phyloP scores from a whole-genome alignment of 2,888 invertebrate species.

The Dolichomitus sp. region DNA sequence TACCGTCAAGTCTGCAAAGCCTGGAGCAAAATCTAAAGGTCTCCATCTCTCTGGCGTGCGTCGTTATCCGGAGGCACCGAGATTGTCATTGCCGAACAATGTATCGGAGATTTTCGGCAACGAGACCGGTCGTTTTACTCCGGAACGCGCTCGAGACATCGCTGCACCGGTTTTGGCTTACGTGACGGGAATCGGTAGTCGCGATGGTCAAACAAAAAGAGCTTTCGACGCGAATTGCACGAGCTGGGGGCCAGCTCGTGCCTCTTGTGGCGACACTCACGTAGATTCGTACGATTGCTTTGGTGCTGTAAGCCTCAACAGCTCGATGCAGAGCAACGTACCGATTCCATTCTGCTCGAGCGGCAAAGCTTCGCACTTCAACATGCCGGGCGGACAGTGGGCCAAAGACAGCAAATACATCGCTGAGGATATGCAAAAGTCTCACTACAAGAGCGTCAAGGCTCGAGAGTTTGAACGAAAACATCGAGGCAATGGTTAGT shows the following conservation, averaged over 20 bases:
- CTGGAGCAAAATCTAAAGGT: slow-evolving; percentile 52
- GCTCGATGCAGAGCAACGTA: slow-evolving; percentile 92
- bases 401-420: slow-evolving; percentile 90
- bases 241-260: slow-evolving; percentile 48
- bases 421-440: slow-evolving; percentile 90
- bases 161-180: slow-evolving; percentile 88
- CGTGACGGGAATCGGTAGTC: slow-evolving; percentile 77
- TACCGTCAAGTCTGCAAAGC: slow-evolving; percentile 28
- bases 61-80: slow-evolving; percentile 87
- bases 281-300: slow-evolving; percentile 90
- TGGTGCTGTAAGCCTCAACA: slow-evolving; percentile 90
- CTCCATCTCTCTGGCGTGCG: slow-evolving; percentile 87
- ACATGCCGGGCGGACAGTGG: slow-evolving; percentile 93
- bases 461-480: slow-evolving; percentile 43
- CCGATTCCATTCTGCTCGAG: slow-evolving; percentile 89
- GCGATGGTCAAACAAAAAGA: slow-evolving; percentile 78
- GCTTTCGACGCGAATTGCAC: slow-evolving; percentile 53
- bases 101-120: slow-evolving; percentile 89
- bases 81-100: slow-evolving; percentile 89
- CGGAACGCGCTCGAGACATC: slow-evolving; percentile 89
- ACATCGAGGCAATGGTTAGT: slow-evolving; percentile 63
- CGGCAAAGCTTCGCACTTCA: slow-evolving; percentile 88
- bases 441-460: slow-evolving; percentile 87
- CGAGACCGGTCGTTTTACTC: slow-evolving; percentile 90
- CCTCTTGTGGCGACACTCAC: slow-evolving; percentile 83